Evolutionary conservation across 1,140 invertebrate genomes (phyloP).

Genomic region (Telenomus remus): DNA sequence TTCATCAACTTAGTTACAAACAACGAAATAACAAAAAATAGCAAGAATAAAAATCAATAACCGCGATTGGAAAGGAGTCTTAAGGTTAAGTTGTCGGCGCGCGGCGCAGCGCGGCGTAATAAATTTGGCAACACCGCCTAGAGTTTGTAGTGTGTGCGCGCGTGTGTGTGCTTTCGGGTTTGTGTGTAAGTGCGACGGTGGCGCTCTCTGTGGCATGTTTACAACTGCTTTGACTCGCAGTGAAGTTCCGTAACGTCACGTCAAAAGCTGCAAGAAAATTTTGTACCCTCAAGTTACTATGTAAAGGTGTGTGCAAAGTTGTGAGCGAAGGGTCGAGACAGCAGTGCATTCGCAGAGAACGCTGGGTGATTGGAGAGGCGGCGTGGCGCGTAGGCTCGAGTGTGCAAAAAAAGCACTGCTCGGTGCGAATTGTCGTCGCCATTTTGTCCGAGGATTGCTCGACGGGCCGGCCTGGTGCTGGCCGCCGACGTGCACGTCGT

Average conservation of each 20-base stretch:
- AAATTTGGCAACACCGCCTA: too few species aligned
- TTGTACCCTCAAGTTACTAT: slow-evolving; percentile 71
- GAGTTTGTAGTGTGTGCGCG: too few species aligned
- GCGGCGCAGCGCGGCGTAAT: too few species aligned
- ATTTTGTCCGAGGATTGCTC: slow-evolving; percentile 69
- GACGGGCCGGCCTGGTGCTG: slow-evolving; percentile 68
- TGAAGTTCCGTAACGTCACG: slow-evolving; percentile 73
- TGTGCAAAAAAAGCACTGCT: slow-evolving; percentile 59
- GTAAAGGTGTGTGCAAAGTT: slow-evolving; percentile 68
- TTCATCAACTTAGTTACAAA: too few species aligned
- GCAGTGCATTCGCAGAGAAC: not conserved
- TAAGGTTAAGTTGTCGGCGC: too few species aligned
- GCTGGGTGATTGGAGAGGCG: not conserved
- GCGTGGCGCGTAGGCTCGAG: too few species aligned
- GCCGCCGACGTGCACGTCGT: slow-evolving; percentile 57
- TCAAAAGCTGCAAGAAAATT: slow-evolving; percentile 72
- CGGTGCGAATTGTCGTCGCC: slow-evolving; percentile 70
- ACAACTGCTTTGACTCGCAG: slow-evolving; percentile 66
- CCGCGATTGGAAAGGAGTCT: too few species aligned
- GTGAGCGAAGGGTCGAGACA: not conserved
- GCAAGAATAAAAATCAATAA: too few species aligned
- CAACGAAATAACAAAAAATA: too few species aligned
- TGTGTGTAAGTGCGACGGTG: slow-evolving; percentile 39
- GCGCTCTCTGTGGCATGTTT: slow-evolving; percentile 69
- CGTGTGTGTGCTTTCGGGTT: too few species aligned